Evolutionary conservation across 2,888 invertebrate genomes (phyloP), one percentile per base, ranked within the genome.

Genomic region (Xestobium rufovillosum): DNA sequence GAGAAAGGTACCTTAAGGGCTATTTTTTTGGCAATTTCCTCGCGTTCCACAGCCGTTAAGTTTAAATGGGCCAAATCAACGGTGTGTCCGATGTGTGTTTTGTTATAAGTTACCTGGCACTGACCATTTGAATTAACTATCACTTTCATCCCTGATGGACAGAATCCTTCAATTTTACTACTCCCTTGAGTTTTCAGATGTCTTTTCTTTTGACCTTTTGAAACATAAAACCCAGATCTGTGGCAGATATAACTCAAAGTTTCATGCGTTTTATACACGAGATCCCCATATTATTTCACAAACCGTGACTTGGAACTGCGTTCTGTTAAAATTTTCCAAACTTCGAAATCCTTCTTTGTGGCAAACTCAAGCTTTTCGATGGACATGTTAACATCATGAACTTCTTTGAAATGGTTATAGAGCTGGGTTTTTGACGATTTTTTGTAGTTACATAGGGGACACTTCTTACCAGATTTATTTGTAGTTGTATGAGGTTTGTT

Each of bases 21-120:
- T 15, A 49, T 41, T 40, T 47, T 36, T 1, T 15, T 26, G 8
- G 44, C 44, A 8, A 47, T 31, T n/a, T 11, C 10, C n/a, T 28
- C 19, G 25, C 37, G 34, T 25, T 48, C 47, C 14, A 26, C 31
- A 23, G 16, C 9, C 9, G 41, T 38, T 8, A 48, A 26, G 12
- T 23, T 19, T 12, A 31, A n/a, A 31, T 11, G 31, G 9, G n/a
- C 31, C 16, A 31, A 9, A 9, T 31, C 17, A 35, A 17, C 44
- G 10, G 26, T 27, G 26, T 48, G 46, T 12, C 46, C 48, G 17
- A 45, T 37, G 33, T 48, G 44, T n/a, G 34, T 41, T 11, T 15
- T n/a, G 8, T 35, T 15, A 12, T 40, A 41, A 14, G 8, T 15
- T 2, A 44, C 38, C 3, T 25, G 10, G 8, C 28, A 26, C 23